These are phyloP conservation scores for Gallirallus australis DNA, from an alignment of 2,797 vertebrate genomes.

Conservation along the genomic window DNA sequence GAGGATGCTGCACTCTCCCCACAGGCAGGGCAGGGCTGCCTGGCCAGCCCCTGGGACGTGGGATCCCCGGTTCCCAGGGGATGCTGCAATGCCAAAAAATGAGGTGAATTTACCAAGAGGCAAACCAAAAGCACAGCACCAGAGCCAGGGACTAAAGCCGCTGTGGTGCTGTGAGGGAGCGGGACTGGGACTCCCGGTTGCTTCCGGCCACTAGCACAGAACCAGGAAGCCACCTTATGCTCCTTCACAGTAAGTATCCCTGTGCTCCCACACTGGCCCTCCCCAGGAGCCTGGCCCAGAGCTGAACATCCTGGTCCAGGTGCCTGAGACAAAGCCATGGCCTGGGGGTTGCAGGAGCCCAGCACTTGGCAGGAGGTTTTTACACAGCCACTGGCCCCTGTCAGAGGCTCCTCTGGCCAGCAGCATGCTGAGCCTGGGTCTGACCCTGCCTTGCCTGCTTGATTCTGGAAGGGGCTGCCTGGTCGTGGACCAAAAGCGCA, in stretches of 20 bases:
- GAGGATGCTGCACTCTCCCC: background rate
- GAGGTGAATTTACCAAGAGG: background rate
- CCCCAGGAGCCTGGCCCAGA: background rate
- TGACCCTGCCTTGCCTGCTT: background rate
- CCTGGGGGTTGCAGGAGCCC: background rate
- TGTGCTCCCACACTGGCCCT: background rate
- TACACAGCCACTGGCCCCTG: accelerated
- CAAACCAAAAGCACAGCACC: background rate
- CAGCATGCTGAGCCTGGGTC: background rate
- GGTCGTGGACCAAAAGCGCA: background rate
- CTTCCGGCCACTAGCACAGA: background rate
- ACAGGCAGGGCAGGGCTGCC: background rate
- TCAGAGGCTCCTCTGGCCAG: background rate
- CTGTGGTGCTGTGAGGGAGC: background rate
- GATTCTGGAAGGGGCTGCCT: background rate
- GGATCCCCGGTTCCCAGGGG: background rate
- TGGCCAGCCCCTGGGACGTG: background rate
- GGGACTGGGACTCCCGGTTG: background rate
- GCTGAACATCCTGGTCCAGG: background rate
- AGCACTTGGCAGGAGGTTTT: background rate
- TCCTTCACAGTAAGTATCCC: background rate
- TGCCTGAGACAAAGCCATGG: background rate
- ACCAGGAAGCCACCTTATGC: background rate
- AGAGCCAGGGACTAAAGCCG: background rate
- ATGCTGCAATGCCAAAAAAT: background rate